Conservation (phyloP, 2,888 invertebrate genomes). For the Lysandra coridon region DNA sequence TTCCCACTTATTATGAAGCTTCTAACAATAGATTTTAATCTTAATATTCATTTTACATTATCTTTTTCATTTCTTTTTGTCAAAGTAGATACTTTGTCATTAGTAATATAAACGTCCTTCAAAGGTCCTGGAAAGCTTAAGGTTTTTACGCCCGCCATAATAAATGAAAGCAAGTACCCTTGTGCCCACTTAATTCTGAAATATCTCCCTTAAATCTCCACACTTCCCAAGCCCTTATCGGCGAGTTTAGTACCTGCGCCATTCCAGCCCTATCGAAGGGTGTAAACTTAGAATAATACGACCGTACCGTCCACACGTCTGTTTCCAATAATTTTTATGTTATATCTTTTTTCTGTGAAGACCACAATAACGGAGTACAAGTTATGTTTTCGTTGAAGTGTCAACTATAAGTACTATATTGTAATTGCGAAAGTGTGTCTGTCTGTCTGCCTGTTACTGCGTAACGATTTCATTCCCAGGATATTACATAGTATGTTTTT, state of each 20-base stretch:
- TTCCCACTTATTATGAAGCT: no score
- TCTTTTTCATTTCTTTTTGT: no score
- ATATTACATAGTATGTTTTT: no score
- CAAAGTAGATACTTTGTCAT: no score
- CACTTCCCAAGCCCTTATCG: slow-evolving; percentile 1
- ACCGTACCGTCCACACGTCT: not conserved
- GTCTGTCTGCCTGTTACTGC: no score
- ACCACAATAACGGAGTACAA: no score
- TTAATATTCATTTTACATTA: no score
- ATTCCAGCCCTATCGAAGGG: not conserved
- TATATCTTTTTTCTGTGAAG: not conserved
- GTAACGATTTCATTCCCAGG: no score
- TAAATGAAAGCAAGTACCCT: not conserved
- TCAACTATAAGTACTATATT: no score
- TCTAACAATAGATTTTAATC: no score
- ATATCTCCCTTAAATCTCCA: slow-evolving; percentile 10
- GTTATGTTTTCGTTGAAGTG: no score
- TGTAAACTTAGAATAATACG: not conserved
- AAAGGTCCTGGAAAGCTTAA: not conserved
- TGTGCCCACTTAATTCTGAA: slow-evolving; percentile 12
- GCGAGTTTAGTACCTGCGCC: not conserved
- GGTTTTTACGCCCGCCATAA: not conserved
- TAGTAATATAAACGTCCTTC: not conserved
- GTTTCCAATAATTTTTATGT: not conserved
- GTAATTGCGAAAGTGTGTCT: no score